Evolutionary conservation across 2,797 vertebrate genomes (phyloP).

Genomic region (Sciurus vulgaris): DNA sequence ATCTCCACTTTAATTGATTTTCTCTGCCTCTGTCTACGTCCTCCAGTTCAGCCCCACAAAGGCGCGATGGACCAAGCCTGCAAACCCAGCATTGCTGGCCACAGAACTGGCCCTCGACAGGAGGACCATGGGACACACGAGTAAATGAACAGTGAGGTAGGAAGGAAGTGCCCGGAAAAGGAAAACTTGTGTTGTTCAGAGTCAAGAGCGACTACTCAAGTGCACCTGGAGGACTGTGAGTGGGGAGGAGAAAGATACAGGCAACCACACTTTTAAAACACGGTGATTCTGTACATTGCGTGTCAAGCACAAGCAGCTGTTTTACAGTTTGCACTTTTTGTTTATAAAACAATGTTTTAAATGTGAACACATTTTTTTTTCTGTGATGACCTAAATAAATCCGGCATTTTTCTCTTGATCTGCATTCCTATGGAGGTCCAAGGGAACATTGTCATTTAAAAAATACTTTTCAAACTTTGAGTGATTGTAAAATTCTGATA

Average conservation of each 20-base stretch:
- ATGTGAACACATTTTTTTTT: neutral
- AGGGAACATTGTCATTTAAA: conserved; percentile 28
- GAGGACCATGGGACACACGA: too few species aligned
- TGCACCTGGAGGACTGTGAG: too few species aligned
- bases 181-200: neutral
- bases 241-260: neutral
- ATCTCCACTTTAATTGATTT: neutral
- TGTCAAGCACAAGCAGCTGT: neutral
- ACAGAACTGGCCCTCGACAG: neutral
- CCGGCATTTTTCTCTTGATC: neutral
- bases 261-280: neutral
- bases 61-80: neutral
- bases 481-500: conserved; percentile 12
- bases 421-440: neutral
- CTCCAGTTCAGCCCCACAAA: neutral
- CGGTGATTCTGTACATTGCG: neutral
- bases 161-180: neutral
- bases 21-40: neutral
- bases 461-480: conserved; percentile 26
- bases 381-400: neutral
- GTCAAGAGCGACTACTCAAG: neutral
- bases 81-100: neutral
- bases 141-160: neutral
- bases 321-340: neutral
- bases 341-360: conserved; percentile 5